phyloP scores from a whole-genome alignment of 2,113 vertebrate genomes.

The Rhea pennata region DNA sequence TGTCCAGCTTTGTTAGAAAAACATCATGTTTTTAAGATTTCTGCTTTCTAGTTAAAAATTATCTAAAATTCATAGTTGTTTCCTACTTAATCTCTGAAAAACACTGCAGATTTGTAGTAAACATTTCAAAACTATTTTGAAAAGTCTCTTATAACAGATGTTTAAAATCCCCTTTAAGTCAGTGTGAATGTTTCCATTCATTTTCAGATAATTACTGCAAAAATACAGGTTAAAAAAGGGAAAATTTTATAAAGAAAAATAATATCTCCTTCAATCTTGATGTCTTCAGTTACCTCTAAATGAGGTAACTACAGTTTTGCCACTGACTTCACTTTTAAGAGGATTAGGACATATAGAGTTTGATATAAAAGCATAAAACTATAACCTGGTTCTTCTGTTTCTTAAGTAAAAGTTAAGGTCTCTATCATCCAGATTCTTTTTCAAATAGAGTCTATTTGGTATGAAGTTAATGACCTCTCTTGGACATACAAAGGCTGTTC shows the following conservation, averaged over 20 bases:
- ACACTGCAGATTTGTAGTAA: not conserved
- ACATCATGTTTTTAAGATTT: not conserved
- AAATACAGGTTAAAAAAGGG: not conserved
- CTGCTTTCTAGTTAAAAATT: not conserved
- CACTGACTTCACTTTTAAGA: not conserved
- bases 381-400: not conserved
- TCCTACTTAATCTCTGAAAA: not conserved
- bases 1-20: not conserved
- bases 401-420: not conserved
- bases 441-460: not conserved
- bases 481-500: not conserved
- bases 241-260: not conserved
- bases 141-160: not conserved
- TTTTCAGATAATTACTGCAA: not conserved
- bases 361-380: not conserved
- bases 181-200: not conserved
- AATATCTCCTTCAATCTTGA: not conserved
- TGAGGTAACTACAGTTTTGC: not conserved
- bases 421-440: not conserved
- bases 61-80: not conserved
- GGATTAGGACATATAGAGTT: not conserved
- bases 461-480: not conserved
- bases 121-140: not conserved
- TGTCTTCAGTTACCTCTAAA: not conserved
- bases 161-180: not conserved